Conservation (phyloP, 2,888 invertebrate genomes). For the Aphelenchoides bicaudatus region DNA sequence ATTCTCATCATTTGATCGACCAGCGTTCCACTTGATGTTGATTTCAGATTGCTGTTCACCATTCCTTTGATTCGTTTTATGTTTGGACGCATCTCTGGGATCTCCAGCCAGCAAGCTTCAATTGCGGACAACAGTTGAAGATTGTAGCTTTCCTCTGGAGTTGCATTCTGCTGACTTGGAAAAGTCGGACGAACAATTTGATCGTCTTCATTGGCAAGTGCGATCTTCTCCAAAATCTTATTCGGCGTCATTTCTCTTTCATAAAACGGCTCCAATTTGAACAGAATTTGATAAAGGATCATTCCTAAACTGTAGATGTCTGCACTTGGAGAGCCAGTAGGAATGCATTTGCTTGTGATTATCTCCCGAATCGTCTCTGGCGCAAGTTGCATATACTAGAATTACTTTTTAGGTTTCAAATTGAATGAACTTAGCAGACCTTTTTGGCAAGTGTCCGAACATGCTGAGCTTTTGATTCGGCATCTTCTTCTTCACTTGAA, state of each 20-base stretch:
- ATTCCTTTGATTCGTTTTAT: slow-evolving; percentile 56
- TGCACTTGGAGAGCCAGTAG: slow-evolving; percentile 46
- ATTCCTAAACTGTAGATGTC: slow-evolving; percentile 49
- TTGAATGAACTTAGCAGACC: not conserved
- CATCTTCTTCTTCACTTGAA: slow-evolving; percentile 9
- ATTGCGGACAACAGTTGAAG: slow-evolving; percentile 54
- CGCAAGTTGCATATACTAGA: slow-evolving; percentile 58
- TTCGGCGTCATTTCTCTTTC: slow-evolving; percentile 45
- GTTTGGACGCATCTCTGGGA: slow-evolving; percentile 55
- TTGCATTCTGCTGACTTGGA: slow-evolving; percentile 37
- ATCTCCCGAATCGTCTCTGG: slow-evolving; percentile 58
- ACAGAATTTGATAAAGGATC: slow-evolving; percentile 54
- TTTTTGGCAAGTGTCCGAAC: slow-evolving; percentile 14
- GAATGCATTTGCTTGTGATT: slow-evolving; percentile 45
- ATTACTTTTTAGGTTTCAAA: too few relatives aligned
- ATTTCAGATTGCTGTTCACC: slow-evolving; percentile 53
- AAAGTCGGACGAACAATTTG: slow-evolving; percentile 54
- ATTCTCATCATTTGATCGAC: slow-evolving; percentile 60
- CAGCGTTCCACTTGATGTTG: slow-evolving; percentile 55
- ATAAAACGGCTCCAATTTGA: slow-evolving; percentile 56
- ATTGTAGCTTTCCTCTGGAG: slow-evolving; percentile 47
- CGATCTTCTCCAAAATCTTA: slow-evolving; percentile 55
- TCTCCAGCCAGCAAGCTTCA: slow-evolving; percentile 59
- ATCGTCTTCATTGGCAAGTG: slow-evolving; percentile 57
- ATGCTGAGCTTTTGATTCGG: slow-evolving; percentile 18